Percentiles rank a stretch among this genome's conserved stretches.
Conservation (phyloP, 1,140 invertebrate genomes). For the Cyrtorhinus lividipennis region DNA sequence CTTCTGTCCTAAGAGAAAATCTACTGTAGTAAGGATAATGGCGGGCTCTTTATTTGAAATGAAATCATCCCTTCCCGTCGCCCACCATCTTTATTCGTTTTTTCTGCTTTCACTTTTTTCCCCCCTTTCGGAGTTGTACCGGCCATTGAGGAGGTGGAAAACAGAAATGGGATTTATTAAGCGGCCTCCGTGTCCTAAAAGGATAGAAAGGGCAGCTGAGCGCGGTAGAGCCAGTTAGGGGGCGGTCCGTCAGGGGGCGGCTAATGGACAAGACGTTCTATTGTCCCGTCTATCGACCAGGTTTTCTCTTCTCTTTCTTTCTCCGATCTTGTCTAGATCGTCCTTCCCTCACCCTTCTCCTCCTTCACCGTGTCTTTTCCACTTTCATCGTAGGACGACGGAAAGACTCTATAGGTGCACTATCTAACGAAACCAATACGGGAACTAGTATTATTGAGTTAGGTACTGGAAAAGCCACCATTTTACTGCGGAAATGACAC, state of each 20-base stretch:
- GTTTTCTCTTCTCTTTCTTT: neutral
- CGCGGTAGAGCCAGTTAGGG: neutral
- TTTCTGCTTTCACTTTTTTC: neutral
- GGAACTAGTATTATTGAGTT: too few species aligned
- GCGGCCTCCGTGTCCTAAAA: neutral
- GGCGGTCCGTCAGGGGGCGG: neutral
- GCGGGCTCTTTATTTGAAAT: conserved; percentile 5
- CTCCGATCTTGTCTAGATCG: neutral
- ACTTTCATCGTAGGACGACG: too few species aligned
- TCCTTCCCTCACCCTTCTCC: too few species aligned
- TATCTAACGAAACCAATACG: too few species aligned
- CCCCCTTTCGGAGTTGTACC: neutral
- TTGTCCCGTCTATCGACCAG: neutral
- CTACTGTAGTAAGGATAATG: conserved; percentile 1
- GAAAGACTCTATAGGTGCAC: too few species aligned
- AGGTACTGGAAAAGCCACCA: too few species aligned
- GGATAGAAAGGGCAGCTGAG: neutral
- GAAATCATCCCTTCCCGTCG: neutral
- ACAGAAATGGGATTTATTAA: conserved; percentile 7
- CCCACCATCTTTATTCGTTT: neutral
- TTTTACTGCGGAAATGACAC: too few species aligned
- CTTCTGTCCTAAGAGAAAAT: neutral
- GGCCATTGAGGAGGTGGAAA: conserved; percentile 6
- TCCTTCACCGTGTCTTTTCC: too few species aligned
- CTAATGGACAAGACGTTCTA: conserved; percentile 2